Conservation (phyloP, 2,888 invertebrate genomes). For the Synergus japonicus region DNA sequence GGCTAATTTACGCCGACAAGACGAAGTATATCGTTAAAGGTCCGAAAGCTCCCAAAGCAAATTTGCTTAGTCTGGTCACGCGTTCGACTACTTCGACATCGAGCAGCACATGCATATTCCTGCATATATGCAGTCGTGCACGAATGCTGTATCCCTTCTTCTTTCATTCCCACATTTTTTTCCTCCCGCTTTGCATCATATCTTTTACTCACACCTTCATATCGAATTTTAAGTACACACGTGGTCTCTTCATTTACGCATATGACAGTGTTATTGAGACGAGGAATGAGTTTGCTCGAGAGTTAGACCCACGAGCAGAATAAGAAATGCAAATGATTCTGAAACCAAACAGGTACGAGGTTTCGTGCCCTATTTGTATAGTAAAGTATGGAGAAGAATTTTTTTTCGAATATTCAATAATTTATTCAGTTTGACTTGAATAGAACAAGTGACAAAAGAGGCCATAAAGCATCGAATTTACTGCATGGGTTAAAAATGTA, state of each 20-base stretch:
- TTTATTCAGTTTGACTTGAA: conserved; percentile 34
- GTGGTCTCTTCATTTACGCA: conserved; percentile 59
- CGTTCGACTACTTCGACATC: conserved; percentile 54
- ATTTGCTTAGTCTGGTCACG: conserved; percentile 69
- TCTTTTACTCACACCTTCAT: conserved; percentile 7
- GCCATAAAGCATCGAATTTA: conserved; percentile 2
- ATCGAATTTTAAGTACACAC: neutral
- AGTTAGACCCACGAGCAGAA: conserved; percentile 55
- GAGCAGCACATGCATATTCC: conserved; percentile 37
- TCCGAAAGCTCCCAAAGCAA: conserved; percentile 60
- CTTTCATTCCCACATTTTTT: conserved; percentile 12
- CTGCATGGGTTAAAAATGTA: neutral
- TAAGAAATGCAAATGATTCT: conserved; percentile 46
- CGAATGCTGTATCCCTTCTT: conserved; percentile 48
- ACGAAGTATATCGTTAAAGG: conserved; percentile 55
- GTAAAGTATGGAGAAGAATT: conserved; percentile 21
- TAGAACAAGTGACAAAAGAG: conserved; percentile 30
- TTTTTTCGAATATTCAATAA: conserved; percentile 37
- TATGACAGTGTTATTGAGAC: conserved; percentile 64
- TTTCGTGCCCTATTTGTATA: conserved; percentile 37
- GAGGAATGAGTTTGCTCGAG: conserved; percentile 60
- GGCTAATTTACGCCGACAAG: conserved; percentile 63
- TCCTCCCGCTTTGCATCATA: conserved; percentile 22
- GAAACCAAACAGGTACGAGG: conserved; percentile 39
- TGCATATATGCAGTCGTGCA: conserved; percentile 32